Evolutionary conservation across 1,140 invertebrate species (phyloP).

Genomic region (Glomeris maerens): DNA sequence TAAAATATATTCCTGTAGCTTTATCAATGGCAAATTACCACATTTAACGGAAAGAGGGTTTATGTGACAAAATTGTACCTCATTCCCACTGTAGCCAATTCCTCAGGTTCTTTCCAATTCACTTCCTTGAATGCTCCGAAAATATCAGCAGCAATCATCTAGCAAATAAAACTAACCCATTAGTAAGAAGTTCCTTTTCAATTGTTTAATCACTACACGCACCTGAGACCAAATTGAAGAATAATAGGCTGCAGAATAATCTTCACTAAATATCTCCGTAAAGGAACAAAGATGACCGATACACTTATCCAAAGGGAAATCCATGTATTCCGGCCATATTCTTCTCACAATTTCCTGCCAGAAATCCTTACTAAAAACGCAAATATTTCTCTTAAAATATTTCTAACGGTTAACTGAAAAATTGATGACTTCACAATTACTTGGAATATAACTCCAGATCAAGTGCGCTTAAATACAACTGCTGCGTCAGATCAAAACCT

Average conservation of each 20-base stretch:
- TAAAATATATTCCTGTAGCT: constrained; percentile 3
- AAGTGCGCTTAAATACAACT: constrained; percentile 66
- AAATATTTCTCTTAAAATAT: neutral
- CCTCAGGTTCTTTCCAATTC: too few species aligned
- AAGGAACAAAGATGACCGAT: constrained; percentile 68
- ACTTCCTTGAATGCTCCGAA: constrained; percentile 68
- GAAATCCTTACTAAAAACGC: constrained; percentile 42
- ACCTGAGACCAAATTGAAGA: constrained; percentile 32
- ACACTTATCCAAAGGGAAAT: constrained; percentile 52
- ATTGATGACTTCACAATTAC: constrained; percentile 29
- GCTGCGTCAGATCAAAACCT: constrained; percentile 57
- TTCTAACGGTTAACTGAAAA: constrained; percentile 8
- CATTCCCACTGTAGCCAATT: too few species aligned
- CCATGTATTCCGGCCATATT: constrained; percentile 61
- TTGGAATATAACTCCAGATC: constrained; percentile 68
- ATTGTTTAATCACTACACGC: neutral
- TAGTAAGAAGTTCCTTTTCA: constrained; percentile 6
- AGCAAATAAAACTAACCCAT: neutral
- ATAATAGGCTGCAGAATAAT: constrained; percentile 33
- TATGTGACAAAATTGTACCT: too few species aligned
- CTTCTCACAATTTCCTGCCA: constrained; percentile 61
- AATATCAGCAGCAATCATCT: constrained; percentile 77
- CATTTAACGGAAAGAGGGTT: too few species aligned
- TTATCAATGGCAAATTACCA: too few species aligned
- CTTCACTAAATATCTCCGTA: constrained; percentile 33